Evolutionary conservation across 92 coral and sea anemone species (phyloP), one percentile per base, ranked within the genome.

Genomic region (Palythoa grandiflora): DNA sequence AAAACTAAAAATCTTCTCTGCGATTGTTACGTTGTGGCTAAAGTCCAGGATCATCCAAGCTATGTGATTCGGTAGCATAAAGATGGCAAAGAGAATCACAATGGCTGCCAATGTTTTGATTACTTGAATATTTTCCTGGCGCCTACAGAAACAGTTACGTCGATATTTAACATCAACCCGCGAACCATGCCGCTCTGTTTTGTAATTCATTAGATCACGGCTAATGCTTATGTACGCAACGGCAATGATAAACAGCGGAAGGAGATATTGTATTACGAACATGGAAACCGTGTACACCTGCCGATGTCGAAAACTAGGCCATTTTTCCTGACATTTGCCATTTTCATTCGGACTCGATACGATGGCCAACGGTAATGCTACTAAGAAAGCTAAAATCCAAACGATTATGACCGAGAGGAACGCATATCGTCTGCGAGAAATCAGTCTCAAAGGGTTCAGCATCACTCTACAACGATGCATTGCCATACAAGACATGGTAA

Each of bases 401-500:
- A 87, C 89, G 10, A 60, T 37, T 3, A 68, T 15, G 8, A 94
- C 80, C 28, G 90, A 84, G 12, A 85, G 40, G 21, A 83, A 11
- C 0, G 87, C 72, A 60, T 66, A 89, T 44, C 86, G 40, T 19
- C 59, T 71, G 13, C 89, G 50, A 68, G 71, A 40, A 38, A 73
- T 77, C 7, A 84, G 66, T 61, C 79, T 77, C 21, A 90, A 88
- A 2, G 97, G 95, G 80, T 89, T 79, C 6, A 90, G 77, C 10
- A 94, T 94, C 55, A 71, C 92, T 54, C 89, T 73, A 71, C 97
- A 94, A 21, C 95, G 91, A 35, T 94, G 89, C 9, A 88, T 54
- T 2, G 96, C 91, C 95, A 94, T 94, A 14, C 86, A 79, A 20
- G 96, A 86, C 50, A 93, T 88, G 0, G 91, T 93, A 39, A 93